Evolutionary conservation across 2,888 invertebrate species (phyloP), one percentile per base, ranked within the genome.

Genomic region (Hecatera dysodea): DNA sequence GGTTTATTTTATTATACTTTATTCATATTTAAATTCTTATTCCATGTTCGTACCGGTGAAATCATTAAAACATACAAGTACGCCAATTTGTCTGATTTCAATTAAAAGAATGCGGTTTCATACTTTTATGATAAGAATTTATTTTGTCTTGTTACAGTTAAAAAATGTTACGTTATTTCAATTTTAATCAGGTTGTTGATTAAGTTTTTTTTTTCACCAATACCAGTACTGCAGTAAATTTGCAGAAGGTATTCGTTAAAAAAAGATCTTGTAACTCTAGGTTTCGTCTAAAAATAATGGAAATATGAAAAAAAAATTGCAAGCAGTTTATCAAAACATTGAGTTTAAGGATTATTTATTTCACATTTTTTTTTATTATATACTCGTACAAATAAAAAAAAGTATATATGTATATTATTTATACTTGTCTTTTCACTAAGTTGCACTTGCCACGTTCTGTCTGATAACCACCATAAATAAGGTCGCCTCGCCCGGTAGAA

Each of bases 21-120:
- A 15, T 15, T 27, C 33, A 17, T 33, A 42, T 39, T 33, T 44
- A 27, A 61, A 15, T 56, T 57, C 42, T 7, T 56, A 56, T 76
- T 46, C 1, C 12, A 55, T 44, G 60, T 59, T 39, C 53, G 55
- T 50, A 11, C 62, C 5, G 7, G 19, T 33, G 52, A 29, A 65
- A 56, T 67, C 12, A 57, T 77, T 77, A 56, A 61, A 72, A 57
- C 22, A 39, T 56, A 64, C 56, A 53, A 64, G 52, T 57, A 44
- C 48, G 53, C 60, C 69, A 64, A 65, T 67, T 76, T 56, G 46
- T 42, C 56, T 27, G 64, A 42, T 72, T 64, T 53, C 12, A 78
- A 72, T 77, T 65, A 48, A 67, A 33, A 65, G 11, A 1, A 15
- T 52, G 56, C 5, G 59, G 63, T 60, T 64, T 44, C 55, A 29